Evolutionary conservation across 2,113 vertebrate species (phyloP).

Genomic region (Protomyctophum bolini): DNA sequence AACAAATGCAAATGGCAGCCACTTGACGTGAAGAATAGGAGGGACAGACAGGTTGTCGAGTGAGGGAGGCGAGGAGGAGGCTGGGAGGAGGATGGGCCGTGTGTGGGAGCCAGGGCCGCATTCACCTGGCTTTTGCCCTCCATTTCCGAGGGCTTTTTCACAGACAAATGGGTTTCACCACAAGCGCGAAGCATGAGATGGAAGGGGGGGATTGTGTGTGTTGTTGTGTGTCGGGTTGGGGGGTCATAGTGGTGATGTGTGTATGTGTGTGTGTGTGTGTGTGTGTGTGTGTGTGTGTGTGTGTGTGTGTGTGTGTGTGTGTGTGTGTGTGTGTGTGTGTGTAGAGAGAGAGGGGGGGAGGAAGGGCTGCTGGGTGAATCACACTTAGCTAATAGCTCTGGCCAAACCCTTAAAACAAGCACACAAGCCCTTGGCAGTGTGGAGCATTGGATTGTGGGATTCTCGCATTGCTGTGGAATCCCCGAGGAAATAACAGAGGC

Average conservation of each 20-base stretch:
- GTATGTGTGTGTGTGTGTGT: neutral
- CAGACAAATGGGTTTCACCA: conserved; percentile 32
- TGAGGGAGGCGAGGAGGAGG: neutral
- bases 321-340: conserved; percentile 1
- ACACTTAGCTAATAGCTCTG: conserved; percentile 10
- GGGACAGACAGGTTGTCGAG: conserved; percentile 18
- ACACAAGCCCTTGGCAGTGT: neutral
- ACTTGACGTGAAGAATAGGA: conserved; percentile 26
- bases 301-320: conserved; percentile 22
- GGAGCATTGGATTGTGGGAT: no score
- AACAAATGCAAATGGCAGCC: conserved; percentile 44
- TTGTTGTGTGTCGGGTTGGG: neutral
- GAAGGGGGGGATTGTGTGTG: neutral
- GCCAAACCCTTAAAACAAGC: conserved; percentile 36
- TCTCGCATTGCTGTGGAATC: no score
- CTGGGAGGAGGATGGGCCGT: neutral
- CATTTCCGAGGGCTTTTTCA: conserved; percentile 30
- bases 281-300: neutral
- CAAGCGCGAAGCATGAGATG: conserved; percentile 21
- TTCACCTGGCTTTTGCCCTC: conserved; percentile 22
- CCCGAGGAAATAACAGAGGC: no score
- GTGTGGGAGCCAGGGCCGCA: neutral
- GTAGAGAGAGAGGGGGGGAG: neutral
- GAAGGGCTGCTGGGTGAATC: neutral
- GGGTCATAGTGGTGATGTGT: no score